These are phyloP conservation scores for Crax fasciolata DNA, from an alignment of 2,797 vertebrate genomes.

Conservation along the genomic window DNA sequence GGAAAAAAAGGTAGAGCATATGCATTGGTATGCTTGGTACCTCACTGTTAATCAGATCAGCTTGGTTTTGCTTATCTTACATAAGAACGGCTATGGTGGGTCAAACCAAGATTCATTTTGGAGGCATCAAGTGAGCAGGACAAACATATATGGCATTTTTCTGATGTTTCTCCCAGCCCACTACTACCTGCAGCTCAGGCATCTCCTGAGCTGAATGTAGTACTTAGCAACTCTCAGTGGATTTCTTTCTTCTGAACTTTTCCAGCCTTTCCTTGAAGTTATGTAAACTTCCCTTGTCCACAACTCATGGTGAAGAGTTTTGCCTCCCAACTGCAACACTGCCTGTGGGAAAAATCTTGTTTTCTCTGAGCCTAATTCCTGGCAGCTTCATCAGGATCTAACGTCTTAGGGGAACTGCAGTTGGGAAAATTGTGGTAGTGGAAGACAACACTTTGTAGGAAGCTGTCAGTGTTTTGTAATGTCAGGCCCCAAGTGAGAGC, in stretches of 20 bases:
- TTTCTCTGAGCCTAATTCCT: not conserved
- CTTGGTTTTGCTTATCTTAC: not conserved
- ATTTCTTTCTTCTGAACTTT: not conserved
- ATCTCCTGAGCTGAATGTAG: not conserved
- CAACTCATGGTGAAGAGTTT: not conserved
- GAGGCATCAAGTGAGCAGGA: not conserved
- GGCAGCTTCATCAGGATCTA: not conserved
- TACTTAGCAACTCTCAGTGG: not conserved
- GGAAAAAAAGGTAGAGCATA: not conserved
- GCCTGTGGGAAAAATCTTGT: not conserved
- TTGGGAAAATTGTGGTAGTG: not conserved
- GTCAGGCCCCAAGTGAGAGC: not conserved
- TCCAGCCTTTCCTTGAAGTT: not conserved
- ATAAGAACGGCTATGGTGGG: not conserved
- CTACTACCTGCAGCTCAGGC: not conserved
- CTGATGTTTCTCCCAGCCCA: not conserved
- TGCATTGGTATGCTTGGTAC: rapidly evolving
- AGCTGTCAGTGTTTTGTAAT: not conserved
- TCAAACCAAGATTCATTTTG: not conserved
- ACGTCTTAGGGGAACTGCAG: not conserved
- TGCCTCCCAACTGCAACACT: not conserved
- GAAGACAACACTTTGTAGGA: not conserved
- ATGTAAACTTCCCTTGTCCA: not conserved
- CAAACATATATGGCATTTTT: not conserved
- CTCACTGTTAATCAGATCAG: not conserved